These are phyloP conservation scores for Forbesichthys papilliferus DNA, from an alignment of 2,113 vertebrate species.

Conservation along the genomic window DNA sequence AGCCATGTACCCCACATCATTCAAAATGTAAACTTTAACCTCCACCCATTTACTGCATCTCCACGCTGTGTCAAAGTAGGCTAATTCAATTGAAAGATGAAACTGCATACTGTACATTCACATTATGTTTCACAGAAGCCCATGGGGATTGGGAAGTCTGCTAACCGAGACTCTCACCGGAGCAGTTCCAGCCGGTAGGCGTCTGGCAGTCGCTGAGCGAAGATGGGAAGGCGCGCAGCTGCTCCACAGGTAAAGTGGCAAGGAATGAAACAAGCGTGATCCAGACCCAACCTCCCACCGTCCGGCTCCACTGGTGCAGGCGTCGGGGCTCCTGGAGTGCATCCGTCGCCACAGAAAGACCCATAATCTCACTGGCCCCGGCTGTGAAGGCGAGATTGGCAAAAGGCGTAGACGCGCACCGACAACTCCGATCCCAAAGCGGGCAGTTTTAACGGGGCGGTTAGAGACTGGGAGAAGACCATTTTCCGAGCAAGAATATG, in stretches of 20 bases:
- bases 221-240: conserved; percentile 93
- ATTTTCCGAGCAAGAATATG: conserved; percentile 75
- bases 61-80: not conserved
- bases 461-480: conserved; percentile 64
- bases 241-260: conserved; percentile 82
- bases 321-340: conserved; percentile 63
- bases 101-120: not conserved
- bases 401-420: conserved; percentile 59
- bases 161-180: conserved; percentile 81
- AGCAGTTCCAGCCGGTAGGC: conserved; percentile 98
- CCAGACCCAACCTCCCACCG: conserved; percentile 74
- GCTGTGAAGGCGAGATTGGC: conserved; percentile 51
- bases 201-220: conserved; percentile 98
- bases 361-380: conserved; percentile 75
- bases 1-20: not conserved
- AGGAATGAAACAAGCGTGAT: conserved; percentile 77
- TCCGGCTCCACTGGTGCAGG: conserved; percentile 70
- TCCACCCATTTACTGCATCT: not conserved
- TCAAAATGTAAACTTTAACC: not conserved
- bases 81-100: not conserved
- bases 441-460: conserved; percentile 59
- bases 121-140: not conserved
- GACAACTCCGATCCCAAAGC: conserved; percentile 63
- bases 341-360: conserved; percentile 60
- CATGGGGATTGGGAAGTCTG: not conserved